Base-by-base conservation (phyloP, 2,888 invertebrate species). In the Eupithecia tripunctaria region DNA sequence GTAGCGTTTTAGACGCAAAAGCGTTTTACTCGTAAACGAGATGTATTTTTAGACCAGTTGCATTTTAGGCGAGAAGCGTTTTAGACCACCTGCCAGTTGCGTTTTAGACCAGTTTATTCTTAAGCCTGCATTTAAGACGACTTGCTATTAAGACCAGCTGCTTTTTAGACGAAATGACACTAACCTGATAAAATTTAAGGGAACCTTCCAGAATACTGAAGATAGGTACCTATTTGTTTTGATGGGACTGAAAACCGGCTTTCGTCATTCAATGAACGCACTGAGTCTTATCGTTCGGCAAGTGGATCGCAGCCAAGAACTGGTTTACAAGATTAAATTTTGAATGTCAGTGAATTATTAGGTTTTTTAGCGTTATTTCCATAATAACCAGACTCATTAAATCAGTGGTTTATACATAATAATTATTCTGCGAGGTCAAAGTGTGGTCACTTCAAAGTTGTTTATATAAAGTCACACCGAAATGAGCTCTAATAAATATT, bases 361-460 rank as follows among this genome's bases (percentile, higher is more conserved):
- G 59, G 15, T 29, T 60, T 60, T 29, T 6, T n/a, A 36, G 32
- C 36, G 62, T 63, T 36, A 62, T 62, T 62, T 62, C 62, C 32
- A 36, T 62, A 8, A 21, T 51, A 62, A 62, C 15, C 10, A 18
- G n/a, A 12, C 21, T 63, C 62, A 12, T 29, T 36, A 62, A 32
- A 12, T 36, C n/a, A 32, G 25, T 56, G 25, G 36, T 32, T 60
- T 29, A 60, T 60, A n/a, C 29, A 32, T 32, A n/a, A 21, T 63
- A n/a, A 63, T 36, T 63, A 32, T 18, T 32, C 12, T 36, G 62
- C 62, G 62, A 63, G 62, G 62, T 21, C 32, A 63, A 32, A n/a
- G 18, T 63, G 62, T 63, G 62, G 36, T 63, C 62, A 63, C 32
- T 36, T 63, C 29, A n/a, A 56, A 56, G 56, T 56, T 51, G 29